These are phyloP conservation scores for Polyergus mexicanus DNA, from an alignment of 1,140 invertebrate genomes.

Conservation along the genomic window DNA sequence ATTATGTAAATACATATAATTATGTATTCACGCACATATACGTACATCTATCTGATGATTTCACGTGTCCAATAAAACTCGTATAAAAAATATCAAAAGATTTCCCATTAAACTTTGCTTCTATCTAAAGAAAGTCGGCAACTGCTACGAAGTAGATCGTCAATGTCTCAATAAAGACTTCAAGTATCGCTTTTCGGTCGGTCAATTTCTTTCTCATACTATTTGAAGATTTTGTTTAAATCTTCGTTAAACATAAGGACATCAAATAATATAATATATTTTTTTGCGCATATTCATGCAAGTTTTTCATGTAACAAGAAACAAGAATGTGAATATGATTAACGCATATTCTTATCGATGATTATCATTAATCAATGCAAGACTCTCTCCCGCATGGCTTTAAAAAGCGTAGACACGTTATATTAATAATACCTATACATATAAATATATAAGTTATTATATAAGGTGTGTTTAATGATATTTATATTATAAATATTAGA, in stretches of 20 bases:
- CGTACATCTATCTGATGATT: background rate
- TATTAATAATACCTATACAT: no score
- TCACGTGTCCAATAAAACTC: background rate
- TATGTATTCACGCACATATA: background rate
- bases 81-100: conserved; percentile 20
- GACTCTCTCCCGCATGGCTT: no score
- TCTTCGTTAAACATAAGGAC: background rate
- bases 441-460: no score
- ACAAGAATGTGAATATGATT: no score
- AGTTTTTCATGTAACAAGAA: background rate
- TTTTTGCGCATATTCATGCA: background rate
- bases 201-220: background rate
- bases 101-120: conserved; percentile 31
- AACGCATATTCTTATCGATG: background rate
- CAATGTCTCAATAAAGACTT: background rate
- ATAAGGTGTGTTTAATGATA: no score
- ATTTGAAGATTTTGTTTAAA: background rate
- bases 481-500: no score
- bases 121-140: background rate
- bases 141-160: conserved; percentile 13
- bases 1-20: background rate
- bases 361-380: background rate
- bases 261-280: background rate
- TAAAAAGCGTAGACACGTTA: no score
- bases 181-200: background rate